Evolutionary conservation across 2,113 vertebrate species (phyloP).

Genomic region (Myiozetetes cayanensis): DNA sequence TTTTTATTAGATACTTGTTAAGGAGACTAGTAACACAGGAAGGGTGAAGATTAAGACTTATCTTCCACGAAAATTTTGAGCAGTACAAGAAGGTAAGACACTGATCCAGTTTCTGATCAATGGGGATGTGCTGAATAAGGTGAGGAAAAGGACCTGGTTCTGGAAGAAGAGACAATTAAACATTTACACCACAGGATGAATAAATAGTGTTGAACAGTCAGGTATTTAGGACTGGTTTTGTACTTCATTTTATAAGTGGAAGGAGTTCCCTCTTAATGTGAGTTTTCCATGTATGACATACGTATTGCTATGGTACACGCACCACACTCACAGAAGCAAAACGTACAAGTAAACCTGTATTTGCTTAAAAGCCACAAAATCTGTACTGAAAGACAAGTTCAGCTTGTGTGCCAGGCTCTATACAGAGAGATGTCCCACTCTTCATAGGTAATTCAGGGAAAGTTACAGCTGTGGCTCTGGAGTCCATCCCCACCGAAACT

Average conservation of each 20-base stretch:
- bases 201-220: neutral
- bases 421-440: neutral
- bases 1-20: neutral
- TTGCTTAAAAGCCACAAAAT: neutral
- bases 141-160: neutral
- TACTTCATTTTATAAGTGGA: neutral
- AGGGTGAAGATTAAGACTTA: neutral
- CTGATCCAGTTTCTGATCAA: rapidly evolving
- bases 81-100: neutral
- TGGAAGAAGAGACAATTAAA: neutral
- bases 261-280: neutral
- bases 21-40: neutral
- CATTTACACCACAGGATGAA: neutral
- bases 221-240: neutral
- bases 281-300: neutral
- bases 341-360: neutral
- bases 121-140: neutral
- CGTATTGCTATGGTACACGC: neutral
- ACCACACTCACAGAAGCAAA: neutral
- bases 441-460: neutral
- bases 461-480: neutral
- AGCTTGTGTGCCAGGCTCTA: neutral
- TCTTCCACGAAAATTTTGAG: neutral
- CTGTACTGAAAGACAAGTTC: neutral
- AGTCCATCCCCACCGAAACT: neutral